Evolutionary conservation across 2,888 invertebrate species (phyloP), one percentile per base, ranked within the genome.

Genomic region (Platypus cylindrus): DNA sequence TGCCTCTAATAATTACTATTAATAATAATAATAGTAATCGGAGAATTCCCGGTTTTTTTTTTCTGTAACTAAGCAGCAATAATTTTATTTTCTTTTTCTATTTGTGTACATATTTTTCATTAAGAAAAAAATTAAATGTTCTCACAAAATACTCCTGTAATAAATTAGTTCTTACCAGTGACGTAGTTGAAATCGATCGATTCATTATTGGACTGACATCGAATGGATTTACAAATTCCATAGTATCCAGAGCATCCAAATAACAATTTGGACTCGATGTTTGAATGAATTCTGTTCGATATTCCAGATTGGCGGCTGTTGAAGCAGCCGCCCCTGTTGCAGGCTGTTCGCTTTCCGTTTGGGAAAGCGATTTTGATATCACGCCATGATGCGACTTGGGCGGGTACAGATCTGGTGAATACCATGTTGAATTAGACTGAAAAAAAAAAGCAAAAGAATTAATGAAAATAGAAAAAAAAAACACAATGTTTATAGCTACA

Each of bases 331-430:
- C 20, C 23, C 36, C 30, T 33, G 17, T 42, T 31, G 29, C 32
- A 30, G 37, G 40, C 20, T 30, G 30, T 27, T 34, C 35, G 11
- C 16, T 36, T 29, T 20, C 9, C 14, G 17, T 16, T 5, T 24
- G 31, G 18, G n/a, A n/a, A n/a, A n/a, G n/a, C n/a, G n/a, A n/a
- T n/a, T 24, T 23, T 22, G 36, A 49, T 58, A 62, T 65, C 65
- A 63, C 65, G 64, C 60, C 63, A 63, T 55, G 65, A 63, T 53
- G 60, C 60, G 54, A 58, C 60, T 46, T 56, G 50, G 47, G 56
- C 50, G 49, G 53, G 47, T 43, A 51, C 47, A 46, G 51, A 52
- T 48, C 50, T 55, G 59, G 53, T 45, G 43, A 40, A 40, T 43
- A 46, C 51, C 54, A 55, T 55, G 38, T 44, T 45, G 55, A 50